A percentile compares a stretch with the other conserved stretches of the same genome.
Evolutionary conservation across 2,888 invertebrate genomes (phyloP).

Genomic region (Drosophila niveifrons): DNA sequence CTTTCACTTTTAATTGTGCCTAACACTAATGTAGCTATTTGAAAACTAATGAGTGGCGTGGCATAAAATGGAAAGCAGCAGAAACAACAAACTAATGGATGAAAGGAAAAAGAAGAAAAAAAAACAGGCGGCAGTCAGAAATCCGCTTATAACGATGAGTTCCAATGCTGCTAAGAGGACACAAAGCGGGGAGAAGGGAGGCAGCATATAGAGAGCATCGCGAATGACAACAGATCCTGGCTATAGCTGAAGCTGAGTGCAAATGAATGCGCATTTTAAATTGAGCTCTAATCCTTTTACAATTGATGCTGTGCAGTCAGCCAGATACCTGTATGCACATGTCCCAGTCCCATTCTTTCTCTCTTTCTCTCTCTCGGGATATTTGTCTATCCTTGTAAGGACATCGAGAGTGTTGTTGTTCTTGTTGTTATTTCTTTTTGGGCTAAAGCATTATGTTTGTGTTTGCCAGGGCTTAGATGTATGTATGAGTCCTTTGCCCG

Average conservation of each 20-base stretch:
- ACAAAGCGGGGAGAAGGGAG: constrained; percentile 5
- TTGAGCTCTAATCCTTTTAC: constrained; percentile 82
- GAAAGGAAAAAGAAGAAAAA: constrained; percentile 16
- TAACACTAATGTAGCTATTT: constrained; percentile 77
- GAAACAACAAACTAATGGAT: constrained; percentile 55
- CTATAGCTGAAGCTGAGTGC: constrained; percentile 45
- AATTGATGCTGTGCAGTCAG: constrained; percentile 81
- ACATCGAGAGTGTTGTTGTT: constrained; percentile 46
- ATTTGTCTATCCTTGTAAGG: constrained; percentile 38
- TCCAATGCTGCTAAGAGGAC: constrained; percentile 11
- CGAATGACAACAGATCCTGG: constrained; percentile 27
- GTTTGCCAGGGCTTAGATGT: constrained; percentile 54
- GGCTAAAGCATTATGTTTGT: constrained; percentile 68
- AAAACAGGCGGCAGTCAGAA: constrained; percentile 61
- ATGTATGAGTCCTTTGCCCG: constrained; percentile 19
- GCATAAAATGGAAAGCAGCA: constrained; percentile 40
- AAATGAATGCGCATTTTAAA: constrained; percentile 82
- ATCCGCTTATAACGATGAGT: constrained; percentile 72
- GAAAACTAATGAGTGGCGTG: constrained; percentile 75
- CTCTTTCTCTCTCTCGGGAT: constrained; percentile 9
- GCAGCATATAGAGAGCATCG: constrained; percentile 7
- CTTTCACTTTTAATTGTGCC: constrained; percentile 19
- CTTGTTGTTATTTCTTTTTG: constrained; percentile 34
- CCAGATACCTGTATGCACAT: constrained; percentile 62
- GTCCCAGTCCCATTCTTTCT: constrained; percentile 20